A percentile compares a stretch with the other conserved stretches of the same genome.
Conservation (phyloP, 2,888 invertebrate genomes). For the Stenotaenia linearis region DNA sequence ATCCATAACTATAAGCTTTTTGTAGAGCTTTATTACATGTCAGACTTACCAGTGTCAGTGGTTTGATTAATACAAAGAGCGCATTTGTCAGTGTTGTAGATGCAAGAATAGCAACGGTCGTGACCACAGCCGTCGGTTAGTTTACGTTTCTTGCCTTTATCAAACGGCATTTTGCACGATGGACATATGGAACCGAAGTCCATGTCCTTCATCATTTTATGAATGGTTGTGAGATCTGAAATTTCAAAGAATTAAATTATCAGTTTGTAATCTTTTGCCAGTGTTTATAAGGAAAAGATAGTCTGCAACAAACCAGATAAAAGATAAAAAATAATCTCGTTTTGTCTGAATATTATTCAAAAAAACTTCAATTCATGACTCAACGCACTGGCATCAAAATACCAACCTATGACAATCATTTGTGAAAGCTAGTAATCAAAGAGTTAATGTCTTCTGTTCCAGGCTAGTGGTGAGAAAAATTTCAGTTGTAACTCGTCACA, state of each 20-base stretch:
- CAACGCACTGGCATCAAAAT: neutral
- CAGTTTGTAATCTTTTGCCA: neutral
- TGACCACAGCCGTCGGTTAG: conserved; percentile 93
- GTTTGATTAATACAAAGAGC: conserved; percentile 63
- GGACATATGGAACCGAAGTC: conserved; percentile 43
- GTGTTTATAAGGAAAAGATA: neutral
- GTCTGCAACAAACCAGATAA: neutral
- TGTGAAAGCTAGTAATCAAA: neutral
- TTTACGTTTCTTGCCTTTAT: conserved; percentile 91
- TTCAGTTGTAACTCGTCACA: neutral
- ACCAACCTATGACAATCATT: neutral
- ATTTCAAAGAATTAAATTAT: conserved; percentile 36
- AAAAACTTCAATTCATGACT: too few species aligned
- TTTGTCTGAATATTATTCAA: too few species aligned
- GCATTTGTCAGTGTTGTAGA: conserved; percentile 86
- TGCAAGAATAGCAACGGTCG: conserved; percentile 89
- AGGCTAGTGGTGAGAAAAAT: neutral
- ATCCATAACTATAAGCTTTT: neutral
- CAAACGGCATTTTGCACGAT: conserved; percentile 67
- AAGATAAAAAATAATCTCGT: neutral
- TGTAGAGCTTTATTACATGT: neutral
- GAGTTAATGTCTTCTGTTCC: neutral
- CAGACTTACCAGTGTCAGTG: neutral
- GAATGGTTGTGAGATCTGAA: conserved; percentile 43
- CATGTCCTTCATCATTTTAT: conserved; percentile 39